These are phyloP conservation scores for Goniozus legneri DNA, from an alignment of 1,140 invertebrate genomes.

Conservation along the genomic window DNA sequence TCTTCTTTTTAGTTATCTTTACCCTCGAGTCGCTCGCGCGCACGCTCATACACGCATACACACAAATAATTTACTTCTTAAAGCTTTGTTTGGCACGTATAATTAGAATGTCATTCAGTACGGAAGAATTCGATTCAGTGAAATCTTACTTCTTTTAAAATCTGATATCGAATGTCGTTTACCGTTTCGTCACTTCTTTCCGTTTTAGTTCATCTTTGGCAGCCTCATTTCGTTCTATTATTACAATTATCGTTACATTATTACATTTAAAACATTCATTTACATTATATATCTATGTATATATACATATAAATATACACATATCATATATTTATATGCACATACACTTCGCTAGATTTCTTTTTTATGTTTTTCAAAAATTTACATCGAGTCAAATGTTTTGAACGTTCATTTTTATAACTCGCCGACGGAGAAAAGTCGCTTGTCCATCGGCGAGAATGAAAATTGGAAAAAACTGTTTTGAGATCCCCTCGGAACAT, in stretches of 20 bases:
- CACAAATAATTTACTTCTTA: conserved; percentile 22
- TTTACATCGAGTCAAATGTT: conserved; percentile 25
- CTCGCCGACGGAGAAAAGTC: too few species aligned
- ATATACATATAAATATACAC: conserved; percentile 20
- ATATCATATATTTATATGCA: conserved; percentile 6
- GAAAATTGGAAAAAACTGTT: too few species aligned
- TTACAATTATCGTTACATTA: conserved; percentile 12
- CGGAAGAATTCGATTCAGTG: conserved; percentile 44
- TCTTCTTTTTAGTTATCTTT: too few species aligned
- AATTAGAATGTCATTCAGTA: conserved; percentile 51
- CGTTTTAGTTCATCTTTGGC: not conserved
- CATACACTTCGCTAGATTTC: too few species aligned
- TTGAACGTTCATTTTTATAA: too few species aligned
- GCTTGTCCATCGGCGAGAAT: too few species aligned
- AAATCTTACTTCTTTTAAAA: conserved; percentile 17
- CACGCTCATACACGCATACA: not conserved
- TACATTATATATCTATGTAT: conserved; percentile 41
- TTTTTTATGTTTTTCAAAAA: too few species aligned
- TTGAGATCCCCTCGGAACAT: too few species aligned
- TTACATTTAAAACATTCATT: conserved; percentile 47
- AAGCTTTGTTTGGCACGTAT: conserved; percentile 52
- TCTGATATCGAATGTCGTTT: not conserved
- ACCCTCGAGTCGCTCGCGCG: not conserved
- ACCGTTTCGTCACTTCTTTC: not conserved
- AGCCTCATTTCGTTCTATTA: not conserved